phyloP scores from a whole-genome alignment of 2,797 vertebrate genomes.

The Falco naumanni region DNA sequence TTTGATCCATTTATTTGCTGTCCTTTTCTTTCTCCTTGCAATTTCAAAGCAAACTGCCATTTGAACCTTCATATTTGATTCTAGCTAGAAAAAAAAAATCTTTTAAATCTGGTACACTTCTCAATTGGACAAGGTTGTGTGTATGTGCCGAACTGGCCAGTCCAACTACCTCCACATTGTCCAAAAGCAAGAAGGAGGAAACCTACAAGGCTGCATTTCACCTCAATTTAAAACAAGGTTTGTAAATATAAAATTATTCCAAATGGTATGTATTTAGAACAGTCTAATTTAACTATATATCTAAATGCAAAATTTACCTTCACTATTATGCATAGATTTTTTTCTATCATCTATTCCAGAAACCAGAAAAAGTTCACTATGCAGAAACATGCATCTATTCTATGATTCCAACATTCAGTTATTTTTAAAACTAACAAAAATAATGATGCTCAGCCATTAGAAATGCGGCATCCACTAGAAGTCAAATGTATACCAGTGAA shows the following conservation, averaged over 20 bases:
- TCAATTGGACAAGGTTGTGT: not conserved
- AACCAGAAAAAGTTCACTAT: not conserved
- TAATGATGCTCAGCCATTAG: not conserved
- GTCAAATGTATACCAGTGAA: not conserved
- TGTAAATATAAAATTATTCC: not conserved
- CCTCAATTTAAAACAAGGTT: not conserved
- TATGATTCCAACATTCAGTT: not conserved
- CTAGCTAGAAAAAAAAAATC: not conserved
- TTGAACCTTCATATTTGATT: not conserved
- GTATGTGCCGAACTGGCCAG: not conserved
- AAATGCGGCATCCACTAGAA: not conserved
- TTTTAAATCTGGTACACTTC: not conserved
- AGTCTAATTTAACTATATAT: not conserved
- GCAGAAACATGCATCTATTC: not conserved
- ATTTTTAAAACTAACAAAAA: not conserved
- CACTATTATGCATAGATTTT: not conserved
- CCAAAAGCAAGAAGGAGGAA: not conserved
- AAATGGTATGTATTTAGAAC: not conserved
- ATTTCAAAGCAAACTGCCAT: not conserved
- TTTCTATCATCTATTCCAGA: not conserved
- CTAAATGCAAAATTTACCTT: not conserved
- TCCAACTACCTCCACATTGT: not conserved
- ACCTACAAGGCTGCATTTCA: not conserved
- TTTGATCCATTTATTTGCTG: not conserved
- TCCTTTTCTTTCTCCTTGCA: not conserved